Evolutionary conservation across 2,113 vertebrate species (phyloP).

Genomic region (Malurus elegans): DNA sequence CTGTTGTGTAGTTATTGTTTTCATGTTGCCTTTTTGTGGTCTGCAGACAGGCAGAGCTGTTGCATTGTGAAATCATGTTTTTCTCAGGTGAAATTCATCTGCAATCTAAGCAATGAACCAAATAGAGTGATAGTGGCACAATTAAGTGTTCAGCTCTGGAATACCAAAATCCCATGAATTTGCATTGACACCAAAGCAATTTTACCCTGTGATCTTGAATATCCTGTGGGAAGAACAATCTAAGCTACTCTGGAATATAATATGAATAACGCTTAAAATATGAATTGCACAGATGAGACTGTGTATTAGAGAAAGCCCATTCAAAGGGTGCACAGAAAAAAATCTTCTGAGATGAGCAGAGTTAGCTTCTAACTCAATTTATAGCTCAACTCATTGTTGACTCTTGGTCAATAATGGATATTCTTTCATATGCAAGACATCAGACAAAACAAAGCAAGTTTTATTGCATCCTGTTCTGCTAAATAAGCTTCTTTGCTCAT

Average conservation of each 20-base stretch:
- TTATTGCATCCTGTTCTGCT: neutral
- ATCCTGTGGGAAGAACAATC: neutral
- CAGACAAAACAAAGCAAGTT: neutral
- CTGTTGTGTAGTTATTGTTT: neutral
- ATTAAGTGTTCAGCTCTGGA: neutral
- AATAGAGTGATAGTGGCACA: neutral
- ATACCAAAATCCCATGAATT: neutral
- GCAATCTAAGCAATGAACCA: neutral
- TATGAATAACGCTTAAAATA: neutral
- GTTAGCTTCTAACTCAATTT: neutral
- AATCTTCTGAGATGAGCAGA: neutral
- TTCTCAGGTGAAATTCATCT: neutral
- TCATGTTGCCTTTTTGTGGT: neutral
- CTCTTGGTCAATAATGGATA: neutral
- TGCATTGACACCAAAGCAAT: neutral
- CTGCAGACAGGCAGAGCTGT: neutral
- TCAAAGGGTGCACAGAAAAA: neutral
- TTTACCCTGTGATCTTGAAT: neutral
- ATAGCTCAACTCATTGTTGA: neutral
- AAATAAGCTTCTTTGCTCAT: neutral
- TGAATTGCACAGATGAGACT: accelerated
- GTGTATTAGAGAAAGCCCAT: neutral
- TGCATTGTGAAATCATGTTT: neutral
- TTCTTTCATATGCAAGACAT: neutral
- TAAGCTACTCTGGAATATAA: neutral